Conservation (phyloP, 1,140 invertebrate genomes). For the Zaprionus camerounensis region DNA sequence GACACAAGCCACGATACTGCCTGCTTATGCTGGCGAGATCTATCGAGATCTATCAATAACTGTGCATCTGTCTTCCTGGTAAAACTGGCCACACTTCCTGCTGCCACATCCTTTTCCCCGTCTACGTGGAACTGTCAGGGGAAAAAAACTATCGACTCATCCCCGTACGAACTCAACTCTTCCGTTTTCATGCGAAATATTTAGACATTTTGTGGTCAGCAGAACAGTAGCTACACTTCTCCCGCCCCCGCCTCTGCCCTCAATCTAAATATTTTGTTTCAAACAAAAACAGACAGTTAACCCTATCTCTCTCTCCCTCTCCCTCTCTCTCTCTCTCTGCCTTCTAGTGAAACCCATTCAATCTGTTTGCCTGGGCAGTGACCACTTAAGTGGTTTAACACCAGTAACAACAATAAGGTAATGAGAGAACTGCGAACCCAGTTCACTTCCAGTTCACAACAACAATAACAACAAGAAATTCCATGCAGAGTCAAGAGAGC, state of each 20-base stretch:
- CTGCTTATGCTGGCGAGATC: slow-evolving; percentile 1
- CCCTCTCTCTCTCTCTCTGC: slow-evolving; percentile 12
- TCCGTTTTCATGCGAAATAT: slow-evolving; percentile 68
- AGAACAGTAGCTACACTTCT: slow-evolving; percentile 26
- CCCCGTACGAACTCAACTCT: slow-evolving; percentile 49
- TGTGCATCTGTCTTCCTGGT: slow-evolving; percentile 41
- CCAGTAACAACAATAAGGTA: not conserved
- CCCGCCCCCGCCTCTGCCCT: slow-evolving; percentile 22
- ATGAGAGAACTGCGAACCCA: not conserved
- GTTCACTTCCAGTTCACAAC: not conserved
- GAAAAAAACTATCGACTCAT: slow-evolving; percentile 37
- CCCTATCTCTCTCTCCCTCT: slow-evolving; percentile 15
- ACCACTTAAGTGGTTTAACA: slow-evolving; percentile 72
- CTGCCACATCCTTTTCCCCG: not conserved
- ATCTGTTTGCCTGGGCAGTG: slow-evolving; percentile 48
- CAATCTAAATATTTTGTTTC: slow-evolving; percentile 36
- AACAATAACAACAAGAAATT: slow-evolving; percentile 25
- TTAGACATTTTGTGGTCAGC: slow-evolving; percentile 64
- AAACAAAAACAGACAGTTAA: slow-evolving; percentile 23
- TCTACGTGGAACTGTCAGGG: not conserved
- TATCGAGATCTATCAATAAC: slow-evolving; percentile 26
- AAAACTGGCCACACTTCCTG: slow-evolving; percentile 42
- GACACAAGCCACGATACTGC: slow-evolving; percentile 38
- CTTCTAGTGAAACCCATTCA: slow-evolving; percentile 38
- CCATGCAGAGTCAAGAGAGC: slow-evolving; percentile 6